These are phyloP conservation scores for Drosophila melanosoma DNA, from an alignment of 2,888 invertebrate genomes.

Conservation along the genomic window DNA sequence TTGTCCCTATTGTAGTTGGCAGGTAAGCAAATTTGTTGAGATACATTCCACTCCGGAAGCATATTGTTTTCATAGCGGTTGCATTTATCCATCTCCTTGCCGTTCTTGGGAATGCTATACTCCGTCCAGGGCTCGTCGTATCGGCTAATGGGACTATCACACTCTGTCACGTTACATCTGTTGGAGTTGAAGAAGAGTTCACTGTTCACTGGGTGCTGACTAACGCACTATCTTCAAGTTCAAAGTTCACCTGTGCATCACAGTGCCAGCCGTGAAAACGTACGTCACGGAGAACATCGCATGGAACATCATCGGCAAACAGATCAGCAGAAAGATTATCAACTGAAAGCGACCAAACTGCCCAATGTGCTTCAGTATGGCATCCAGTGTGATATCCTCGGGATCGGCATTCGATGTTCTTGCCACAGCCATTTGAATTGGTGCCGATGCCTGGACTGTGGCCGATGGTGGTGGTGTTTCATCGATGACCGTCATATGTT, in stretches of 20 bases:
- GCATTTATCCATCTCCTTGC: slow-evolving; percentile 85
- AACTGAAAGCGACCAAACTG: slow-evolving; percentile 89
- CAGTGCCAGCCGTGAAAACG: slow-evolving; percentile 89
- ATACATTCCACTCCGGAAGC: slow-evolving; percentile 49
- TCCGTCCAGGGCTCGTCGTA: slow-evolving; percentile 86
- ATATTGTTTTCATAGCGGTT: slow-evolving; percentile 80
- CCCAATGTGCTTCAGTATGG: slow-evolving; percentile 85
- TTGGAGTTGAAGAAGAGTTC: slow-evolving; percentile 37
- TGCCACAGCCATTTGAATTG: slow-evolving; percentile 7
- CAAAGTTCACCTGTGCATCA: slow-evolving; percentile 88
- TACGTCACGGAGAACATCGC: slow-evolving; percentile 89
- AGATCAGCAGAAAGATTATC: slow-evolving; percentile 87
- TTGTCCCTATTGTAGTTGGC: slow-evolving; percentile 83
- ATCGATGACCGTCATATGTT: slow-evolving; percentile 50
- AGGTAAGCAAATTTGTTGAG: slow-evolving; percentile 82
- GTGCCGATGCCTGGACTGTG: slow-evolving; percentile 5
- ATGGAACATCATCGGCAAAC: slow-evolving; percentile 88
- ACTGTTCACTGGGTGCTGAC: slow-evolving; percentile 3
- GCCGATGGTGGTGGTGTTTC: slow-evolving; percentile 37
- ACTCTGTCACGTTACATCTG: slow-evolving; percentile 85
- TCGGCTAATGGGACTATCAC: slow-evolving; percentile 75
- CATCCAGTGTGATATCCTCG: slow-evolving; percentile 77
- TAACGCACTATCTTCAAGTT: slow-evolving; percentile 9
- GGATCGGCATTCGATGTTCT: slow-evolving; percentile 27
- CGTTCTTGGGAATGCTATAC: slow-evolving; percentile 83